phyloP scores from a whole-genome alignment of 2,113 vertebrate genomes.

The Burhinus oedicnemus region DNA sequence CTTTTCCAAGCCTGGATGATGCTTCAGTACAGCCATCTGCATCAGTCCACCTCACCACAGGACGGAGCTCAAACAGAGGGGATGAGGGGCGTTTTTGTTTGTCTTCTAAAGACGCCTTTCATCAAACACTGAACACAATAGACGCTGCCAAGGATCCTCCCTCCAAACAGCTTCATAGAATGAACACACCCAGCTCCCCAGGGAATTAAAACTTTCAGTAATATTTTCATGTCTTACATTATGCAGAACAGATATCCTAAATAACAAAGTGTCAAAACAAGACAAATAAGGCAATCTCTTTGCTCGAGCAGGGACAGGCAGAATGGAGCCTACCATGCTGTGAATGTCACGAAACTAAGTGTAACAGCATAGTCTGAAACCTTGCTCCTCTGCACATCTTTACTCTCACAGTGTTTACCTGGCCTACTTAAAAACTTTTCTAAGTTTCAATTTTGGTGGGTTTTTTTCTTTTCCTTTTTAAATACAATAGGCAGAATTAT shows the following conservation, averaged over 20 bases:
- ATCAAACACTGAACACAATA: not conserved
- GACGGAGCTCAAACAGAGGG: not conserved
- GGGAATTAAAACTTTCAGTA: slow-evolving; percentile 41
- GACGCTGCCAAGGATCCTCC: not conserved
- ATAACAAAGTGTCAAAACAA: slow-evolving; percentile 61
- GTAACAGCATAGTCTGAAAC: slow-evolving; percentile 36
- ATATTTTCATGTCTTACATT: slow-evolving; percentile 63
- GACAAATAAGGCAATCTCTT: slow-evolving; percentile 65
- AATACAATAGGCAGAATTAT: slow-evolving; percentile 4
- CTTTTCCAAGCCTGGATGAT: not conserved
- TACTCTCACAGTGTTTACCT: slow-evolving; percentile 45
- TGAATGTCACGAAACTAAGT: slow-evolving; percentile 25
- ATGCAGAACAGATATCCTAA: slow-evolving; percentile 66
- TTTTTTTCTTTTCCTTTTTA: slow-evolving; percentile 29
- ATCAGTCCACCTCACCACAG: not conserved
- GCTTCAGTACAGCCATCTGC: not conserved
- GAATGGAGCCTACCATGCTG: slow-evolving; percentile 47
- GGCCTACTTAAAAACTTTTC: slow-evolving; percentile 31
- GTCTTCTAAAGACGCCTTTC: not conserved
- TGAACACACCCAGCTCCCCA: not conserved
- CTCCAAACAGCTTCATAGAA: slow-evolving; percentile 20
- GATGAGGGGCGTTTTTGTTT: fast-evolving
- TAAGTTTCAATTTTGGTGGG: slow-evolving; percentile 15
- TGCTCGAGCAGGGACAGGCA: slow-evolving; percentile 10
- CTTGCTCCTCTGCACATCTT: slow-evolving; percentile 51